Conservation (phyloP, 1,140 invertebrate genomes). For the Nephila pilipes region DNA sequence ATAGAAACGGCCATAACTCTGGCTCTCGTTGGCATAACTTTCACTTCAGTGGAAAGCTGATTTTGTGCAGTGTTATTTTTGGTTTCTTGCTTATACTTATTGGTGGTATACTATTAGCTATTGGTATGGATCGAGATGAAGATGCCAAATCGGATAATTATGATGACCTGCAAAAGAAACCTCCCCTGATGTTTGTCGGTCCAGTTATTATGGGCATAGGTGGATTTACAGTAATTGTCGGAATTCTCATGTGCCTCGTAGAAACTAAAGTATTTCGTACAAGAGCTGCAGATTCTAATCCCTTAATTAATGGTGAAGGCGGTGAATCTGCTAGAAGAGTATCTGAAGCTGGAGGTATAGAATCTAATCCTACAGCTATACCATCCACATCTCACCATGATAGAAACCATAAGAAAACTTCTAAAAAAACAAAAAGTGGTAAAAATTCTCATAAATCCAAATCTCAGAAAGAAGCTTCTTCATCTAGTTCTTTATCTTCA, state of each 20-base stretch:
- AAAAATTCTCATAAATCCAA: slow-evolving; percentile 5
- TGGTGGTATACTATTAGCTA: slow-evolving; percentile 55
- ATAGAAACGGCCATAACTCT: not conserved
- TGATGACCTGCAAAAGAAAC: slow-evolving; percentile 36
- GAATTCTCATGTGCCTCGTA: slow-evolving; percentile 64
- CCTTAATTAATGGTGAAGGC: slow-evolving; percentile 36
- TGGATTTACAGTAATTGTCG: slow-evolving; percentile 53
- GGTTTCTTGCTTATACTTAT: slow-evolving; percentile 64
- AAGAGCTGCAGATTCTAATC: slow-evolving; percentile 11
- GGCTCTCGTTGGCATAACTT: slow-evolving; percentile 56
- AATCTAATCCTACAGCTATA: slow-evolving; percentile 9
- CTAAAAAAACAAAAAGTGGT: not conserved
- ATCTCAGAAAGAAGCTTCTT: not conserved
- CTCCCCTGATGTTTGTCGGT: slow-evolving; percentile 38
- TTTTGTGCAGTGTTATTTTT: slow-evolving; percentile 63
- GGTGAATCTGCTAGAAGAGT: not conserved
- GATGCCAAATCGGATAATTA: not conserved
- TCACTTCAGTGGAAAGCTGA: slow-evolving; percentile 70
- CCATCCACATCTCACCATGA: not conserved
- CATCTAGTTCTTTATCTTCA: not conserved
- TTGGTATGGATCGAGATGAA: slow-evolving; percentile 32
- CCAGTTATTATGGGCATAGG: slow-evolving; percentile 69
- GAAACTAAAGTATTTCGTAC: slow-evolving; percentile 66
- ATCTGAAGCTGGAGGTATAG: not conserved
- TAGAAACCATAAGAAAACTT: slow-evolving; percentile 18